A percentile compares a stretch with the other conserved stretches of the same genome.
Conservation (phyloP, 2,888 invertebrate species). For the Eupeodes latifasciatus region DNA sequence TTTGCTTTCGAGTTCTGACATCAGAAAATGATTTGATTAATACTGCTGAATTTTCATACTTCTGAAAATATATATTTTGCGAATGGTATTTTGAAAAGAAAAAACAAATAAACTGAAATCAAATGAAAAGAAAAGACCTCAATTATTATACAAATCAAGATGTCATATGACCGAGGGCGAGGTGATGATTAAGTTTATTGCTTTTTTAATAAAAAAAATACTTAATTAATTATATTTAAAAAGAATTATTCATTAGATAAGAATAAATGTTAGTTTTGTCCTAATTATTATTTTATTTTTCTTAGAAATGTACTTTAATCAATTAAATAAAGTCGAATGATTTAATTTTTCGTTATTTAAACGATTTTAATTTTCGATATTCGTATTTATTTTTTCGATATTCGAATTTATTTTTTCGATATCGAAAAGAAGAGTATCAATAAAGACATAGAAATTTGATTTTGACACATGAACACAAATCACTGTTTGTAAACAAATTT, state of each 20-base stretch:
- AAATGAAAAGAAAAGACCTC: neutral
- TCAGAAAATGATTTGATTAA: slow-evolving; percentile 52
- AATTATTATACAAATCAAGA: neutral
- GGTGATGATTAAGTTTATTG: neutral
- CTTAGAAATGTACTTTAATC: too few species aligned
- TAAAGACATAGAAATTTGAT: too few species aligned
- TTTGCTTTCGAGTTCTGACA: slow-evolving; percentile 10
- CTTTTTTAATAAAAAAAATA: neutral
- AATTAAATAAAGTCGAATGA: too few species aligned
- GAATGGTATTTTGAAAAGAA: neutral
- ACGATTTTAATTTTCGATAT: too few species aligned
- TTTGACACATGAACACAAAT: too few species aligned
- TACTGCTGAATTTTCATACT: slow-evolving; percentile 36
- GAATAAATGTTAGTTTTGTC: too few species aligned
- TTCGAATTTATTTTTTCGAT: too few species aligned
- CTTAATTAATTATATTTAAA: neutral
- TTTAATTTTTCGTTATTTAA: too few species aligned
- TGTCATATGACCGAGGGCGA: slow-evolving; percentile 1
- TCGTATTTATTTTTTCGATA: too few species aligned
- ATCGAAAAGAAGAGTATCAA: too few species aligned
- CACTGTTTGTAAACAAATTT: too few species aligned
- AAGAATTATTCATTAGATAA: neutral
- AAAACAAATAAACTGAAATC: neutral
- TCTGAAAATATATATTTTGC: neutral
- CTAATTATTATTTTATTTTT: too few species aligned